Evolutionary conservation across 2,797 vertebrate genomes (phyloP), one percentile per base, ranked within the genome.

Genomic region (Lycodopsis pacificus): DNA sequence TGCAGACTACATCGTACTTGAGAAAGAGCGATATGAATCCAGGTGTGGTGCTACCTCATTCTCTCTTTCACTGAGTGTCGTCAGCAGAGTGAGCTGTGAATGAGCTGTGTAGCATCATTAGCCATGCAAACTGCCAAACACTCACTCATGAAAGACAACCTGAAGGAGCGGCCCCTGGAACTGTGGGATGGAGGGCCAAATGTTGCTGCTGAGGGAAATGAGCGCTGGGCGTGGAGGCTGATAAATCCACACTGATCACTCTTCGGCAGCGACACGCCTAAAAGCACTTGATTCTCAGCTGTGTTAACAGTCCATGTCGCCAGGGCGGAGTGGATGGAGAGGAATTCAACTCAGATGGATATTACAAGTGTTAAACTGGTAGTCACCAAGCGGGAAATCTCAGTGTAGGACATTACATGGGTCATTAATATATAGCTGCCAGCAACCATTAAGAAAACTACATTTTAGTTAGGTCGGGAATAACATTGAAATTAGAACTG

Each of bases 311-410:
- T 42, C 46, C 48, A 7, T 51, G 61, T 42, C 22, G 22, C 77
- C 46, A 58, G 19, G 53, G 56, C 4, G 4, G 40, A 71, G 62
- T 8, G 38, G 75, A 71, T 34, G 27, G 54, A 73, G 46, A 57
- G 15, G 63, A 66, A 58, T 83, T 75, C 81, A 80, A 75, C 22
- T 65, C 40, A 7, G 72, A 81, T 59, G 44, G 51, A 57, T 57
- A 19, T 65, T 57, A 65, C 12, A 56, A 32, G 44, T 38, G 27
- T 59, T 49, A 65, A 61, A 79, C 59, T 49, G 15, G 12, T 13
- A n/a, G 27, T 40, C 20, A 74, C 25, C 19, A 15, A 48, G 58
- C 1, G 1, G 20, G 48, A 61, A 64, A 69, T 67, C 48, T 44
- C 25, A 53, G 36, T 10, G 22, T 54, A 65, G 22, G 54, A 77